Percentiles rank a stretch among this genome's conserved stretches.
Evolutionary conservation across 2,113 vertebrate species (phyloP).

Genomic region (Platanista minor): DNA sequence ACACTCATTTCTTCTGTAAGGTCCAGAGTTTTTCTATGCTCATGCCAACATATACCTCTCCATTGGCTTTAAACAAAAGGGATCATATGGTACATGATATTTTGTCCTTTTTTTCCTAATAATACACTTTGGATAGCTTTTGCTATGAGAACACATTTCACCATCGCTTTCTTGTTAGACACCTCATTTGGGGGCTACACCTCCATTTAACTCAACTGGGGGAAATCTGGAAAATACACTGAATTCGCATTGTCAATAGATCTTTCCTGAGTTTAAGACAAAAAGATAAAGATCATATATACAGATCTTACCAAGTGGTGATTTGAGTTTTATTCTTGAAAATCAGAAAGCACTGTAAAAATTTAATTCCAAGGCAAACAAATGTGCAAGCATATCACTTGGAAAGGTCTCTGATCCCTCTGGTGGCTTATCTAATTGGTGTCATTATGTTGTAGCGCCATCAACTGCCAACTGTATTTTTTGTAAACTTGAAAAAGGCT

Average conservation of each 20-base stretch:
- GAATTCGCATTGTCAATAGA: constrained; percentile 50
- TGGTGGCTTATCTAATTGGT: neutral
- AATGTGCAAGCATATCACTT: neutral
- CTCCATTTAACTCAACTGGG: constrained; percentile 57
- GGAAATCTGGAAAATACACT: constrained; percentile 33
- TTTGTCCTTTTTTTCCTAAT: neutral
- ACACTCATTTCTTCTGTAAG: neutral
- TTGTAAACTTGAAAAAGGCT: constrained; percentile 33
- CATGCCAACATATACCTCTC: neutral
- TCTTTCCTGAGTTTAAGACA: constrained; percentile 16
- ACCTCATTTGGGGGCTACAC: neutral
- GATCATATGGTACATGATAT: neutral
- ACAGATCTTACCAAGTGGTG: neutral
- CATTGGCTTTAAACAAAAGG: neutral
- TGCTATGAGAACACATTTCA: neutral
- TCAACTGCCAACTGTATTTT: neutral
- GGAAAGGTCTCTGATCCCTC: neutral
- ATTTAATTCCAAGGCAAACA: constrained; percentile 1
- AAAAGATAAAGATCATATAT: constrained; percentile 51
- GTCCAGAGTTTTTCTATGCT: neutral
- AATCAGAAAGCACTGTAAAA: neutral
- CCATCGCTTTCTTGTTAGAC: neutral
- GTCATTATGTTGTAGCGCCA: neutral
- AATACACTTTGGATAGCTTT: neutral
- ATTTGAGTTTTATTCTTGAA: constrained; percentile 24